These are phyloP conservation scores for Hucho hucho DNA, from an alignment of 2,113 vertebrate genomes.

Conservation along the genomic window DNA sequence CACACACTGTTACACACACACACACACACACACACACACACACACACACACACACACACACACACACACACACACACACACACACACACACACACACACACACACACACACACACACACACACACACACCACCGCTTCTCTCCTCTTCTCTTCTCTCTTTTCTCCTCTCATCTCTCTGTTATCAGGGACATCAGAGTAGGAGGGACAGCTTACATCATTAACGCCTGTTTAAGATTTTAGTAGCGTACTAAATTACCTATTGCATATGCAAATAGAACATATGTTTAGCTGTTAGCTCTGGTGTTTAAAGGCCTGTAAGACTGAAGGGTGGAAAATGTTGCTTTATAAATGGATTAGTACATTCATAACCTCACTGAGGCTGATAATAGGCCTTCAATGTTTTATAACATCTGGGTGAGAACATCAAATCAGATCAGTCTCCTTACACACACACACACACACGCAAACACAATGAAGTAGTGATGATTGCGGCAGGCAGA, in stretches of 20 bases:
- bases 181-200: background rate
- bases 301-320: slow-evolving; percentile 50
- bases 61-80: too few relatives aligned
- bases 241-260: slow-evolving; percentile 49
- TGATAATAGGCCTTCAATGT: slow-evolving; percentile 46
- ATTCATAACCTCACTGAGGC: slow-evolving; percentile 47
- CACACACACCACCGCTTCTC: too few relatives aligned
- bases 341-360: slow-evolving; percentile 65
- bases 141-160: background rate
- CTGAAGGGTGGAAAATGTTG: slow-evolving; percentile 56
- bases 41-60: too few relatives aligned
- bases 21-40: background rate
- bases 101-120: background rate
- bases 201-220: slow-evolving; percentile 19
- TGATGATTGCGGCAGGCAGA: slow-evolving; percentile 5
- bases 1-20: background rate
- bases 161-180: background rate
- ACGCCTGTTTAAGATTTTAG: too few relatives aligned
- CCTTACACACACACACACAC: too few relatives aligned
- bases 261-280: slow-evolving; percentile 64
- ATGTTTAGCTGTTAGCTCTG: slow-evolving; percentile 60
- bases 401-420: slow-evolving; percentile 62
- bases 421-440: too few relatives aligned
- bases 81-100: background rate
- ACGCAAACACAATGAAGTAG: slow-evolving; percentile 16